Evolutionary conservation across 2,888 invertebrate genomes (phyloP), one percentile per base, ranked within the genome.

Genomic region (Amblyjoppa proteus): DNA sequence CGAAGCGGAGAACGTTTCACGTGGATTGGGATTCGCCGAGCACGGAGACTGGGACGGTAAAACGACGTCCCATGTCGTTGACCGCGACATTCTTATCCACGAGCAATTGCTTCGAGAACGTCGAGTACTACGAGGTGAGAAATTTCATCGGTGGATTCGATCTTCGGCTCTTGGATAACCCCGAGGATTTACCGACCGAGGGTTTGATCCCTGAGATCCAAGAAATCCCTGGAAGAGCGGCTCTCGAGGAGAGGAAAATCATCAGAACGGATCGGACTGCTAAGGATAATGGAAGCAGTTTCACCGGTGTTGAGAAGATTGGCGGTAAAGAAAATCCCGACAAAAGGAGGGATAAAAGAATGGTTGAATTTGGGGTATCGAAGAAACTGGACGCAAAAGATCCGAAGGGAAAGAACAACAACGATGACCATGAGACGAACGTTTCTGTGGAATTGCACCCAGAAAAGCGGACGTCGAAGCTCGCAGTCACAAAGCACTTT

Each of bases 21-120:
- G 93, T 96, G 87, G 97, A 97, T 92, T 97, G 97, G 97, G 97
- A 97, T 92, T 96, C 96, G 34, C 96, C 97, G 53, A 97, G 96
- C 34, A 94, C 95, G 45, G 95, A 95, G 91, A 97, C 97, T 0
- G 97, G 97, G 16, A 97, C 97, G 1, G 96, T 97, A 3, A 97
- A 96, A 92, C 94, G 96, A 88, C 95, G 97, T 87, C 95, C 96
- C 77, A 94, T 95, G 45, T 96, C 96, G 0, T 95, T 95, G 81
- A 92, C 87, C 68, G 89, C 88, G 16, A 74, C 89, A 0, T 87
- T 82, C 85, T 69, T 81, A 25, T 79, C 87, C 56, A 82, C 84
- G 16, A 75, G 71, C 34, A 87, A 79, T 79, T 86, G 84, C 77
- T 89, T 88, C 56, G 88, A 89, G 74, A 89, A 88, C 49, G 87